Evolutionary conservation across 1,140 invertebrate species (phyloP).

Genomic region (Brachionus manjavacas): DNA sequence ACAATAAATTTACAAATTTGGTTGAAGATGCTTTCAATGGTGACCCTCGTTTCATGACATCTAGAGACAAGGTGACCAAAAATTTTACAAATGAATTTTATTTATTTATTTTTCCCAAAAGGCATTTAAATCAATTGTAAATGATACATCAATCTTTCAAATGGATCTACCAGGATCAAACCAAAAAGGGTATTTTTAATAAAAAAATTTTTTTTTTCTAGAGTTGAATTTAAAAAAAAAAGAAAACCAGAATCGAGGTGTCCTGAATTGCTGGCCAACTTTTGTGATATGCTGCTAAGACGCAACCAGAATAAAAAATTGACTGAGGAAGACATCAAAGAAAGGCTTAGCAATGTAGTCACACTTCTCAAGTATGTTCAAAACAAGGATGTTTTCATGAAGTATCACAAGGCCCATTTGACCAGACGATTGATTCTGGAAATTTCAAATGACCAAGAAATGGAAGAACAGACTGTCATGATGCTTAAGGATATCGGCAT

Average conservation of each 20-base stretch:
- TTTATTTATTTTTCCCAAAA: conserved; percentile 46
- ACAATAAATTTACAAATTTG: conserved; percentile 81
- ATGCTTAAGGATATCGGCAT: conserved; percentile 84
- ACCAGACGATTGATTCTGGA: conserved; percentile 89
- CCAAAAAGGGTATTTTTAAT: conserved; percentile 40
- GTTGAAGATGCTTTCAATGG: conserved; percentile 91
- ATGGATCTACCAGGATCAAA: conserved; percentile 64
- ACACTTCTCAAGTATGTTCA: conserved; percentile 96
- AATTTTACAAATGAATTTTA: background rate
- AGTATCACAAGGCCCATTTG: conserved; percentile 96
- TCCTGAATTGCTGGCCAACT: conserved; percentile 95
- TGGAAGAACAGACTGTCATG: conserved; percentile 99
- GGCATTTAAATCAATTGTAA: conserved; percentile 94
- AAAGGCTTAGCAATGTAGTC: conserved; percentile 78
- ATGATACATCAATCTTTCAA: conserved; percentile 93
- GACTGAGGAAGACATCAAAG: conserved; percentile 93
- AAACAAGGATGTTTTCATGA: conserved; percentile 99
- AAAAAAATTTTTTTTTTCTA: background rate
- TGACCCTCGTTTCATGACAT: conserved; percentile 92
- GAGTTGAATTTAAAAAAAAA: background rate
- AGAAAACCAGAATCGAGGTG: conserved; percentile 77
- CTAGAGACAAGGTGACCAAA: conserved; percentile 74
- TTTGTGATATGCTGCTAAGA: conserved; percentile 97
- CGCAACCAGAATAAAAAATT: conserved; percentile 86
- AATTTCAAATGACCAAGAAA: conserved; percentile 94